Evolutionary conservation across 2,888 invertebrate genomes (phyloP).

Genomic region (Nomada ferruginata): DNA sequence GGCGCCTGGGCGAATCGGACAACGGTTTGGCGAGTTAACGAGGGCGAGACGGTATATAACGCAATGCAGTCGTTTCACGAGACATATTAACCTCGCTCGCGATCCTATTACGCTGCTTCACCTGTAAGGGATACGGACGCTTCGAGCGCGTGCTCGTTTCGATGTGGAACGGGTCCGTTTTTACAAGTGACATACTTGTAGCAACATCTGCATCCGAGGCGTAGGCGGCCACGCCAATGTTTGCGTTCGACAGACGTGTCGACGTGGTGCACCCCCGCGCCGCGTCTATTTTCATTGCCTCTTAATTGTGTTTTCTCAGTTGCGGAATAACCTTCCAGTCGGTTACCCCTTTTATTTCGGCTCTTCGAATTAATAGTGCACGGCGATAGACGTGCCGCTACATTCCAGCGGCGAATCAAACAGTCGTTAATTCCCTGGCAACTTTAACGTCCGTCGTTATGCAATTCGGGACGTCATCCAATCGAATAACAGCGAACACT

Average conservation of each 20-base stretch:
- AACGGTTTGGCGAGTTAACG: conserved; percentile 29
- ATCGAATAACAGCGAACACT: not conserved
- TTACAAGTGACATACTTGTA: conserved; percentile 26
- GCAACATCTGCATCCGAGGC: conserved; percentile 51
- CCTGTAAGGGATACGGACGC: conserved; percentile 18
- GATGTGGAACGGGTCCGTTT: conserved; percentile 10
- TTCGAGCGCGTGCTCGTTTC: not conserved
- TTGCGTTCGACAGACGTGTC: conserved; percentile 55
- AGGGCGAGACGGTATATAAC: conserved; percentile 26
- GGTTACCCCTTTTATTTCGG: no score
- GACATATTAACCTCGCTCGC: conserved; percentile 26
- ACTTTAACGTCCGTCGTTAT: conserved; percentile 9
- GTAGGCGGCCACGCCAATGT: conserved; percentile 61
- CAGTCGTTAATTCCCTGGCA: no score
- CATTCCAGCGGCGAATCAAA: no score
- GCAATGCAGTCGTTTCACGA: conserved; percentile 10
- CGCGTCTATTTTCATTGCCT: conserved; percentile 62
- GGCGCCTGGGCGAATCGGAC: conserved; percentile 28
- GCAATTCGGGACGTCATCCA: not conserved
- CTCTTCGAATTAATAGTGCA: no score
- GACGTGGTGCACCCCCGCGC: conserved; percentile 49
- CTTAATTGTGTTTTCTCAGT: conserved; percentile 64
- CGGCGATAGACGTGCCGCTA: no score
- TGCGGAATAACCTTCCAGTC: conserved; percentile 48
- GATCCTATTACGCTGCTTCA: conserved; percentile 10